phyloP scores from a whole-genome alignment of 2,113 vertebrate species.

The Centropus bengalensis region DNA sequence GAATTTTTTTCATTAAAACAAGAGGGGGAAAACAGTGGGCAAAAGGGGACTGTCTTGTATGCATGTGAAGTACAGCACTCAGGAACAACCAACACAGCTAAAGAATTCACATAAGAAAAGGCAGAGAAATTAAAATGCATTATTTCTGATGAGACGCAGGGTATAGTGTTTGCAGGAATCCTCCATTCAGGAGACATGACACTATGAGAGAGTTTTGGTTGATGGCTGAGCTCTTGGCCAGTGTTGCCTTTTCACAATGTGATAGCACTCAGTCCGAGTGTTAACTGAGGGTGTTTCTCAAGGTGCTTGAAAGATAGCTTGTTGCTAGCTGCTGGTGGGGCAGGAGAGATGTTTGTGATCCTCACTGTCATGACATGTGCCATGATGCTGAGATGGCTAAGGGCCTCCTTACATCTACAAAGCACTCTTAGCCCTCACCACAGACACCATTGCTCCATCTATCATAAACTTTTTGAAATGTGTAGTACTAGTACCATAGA shows the following conservation, averaged over 20 bases:
- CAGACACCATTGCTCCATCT: neutral
- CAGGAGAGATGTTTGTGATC: neutral
- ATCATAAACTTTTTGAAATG: neutral
- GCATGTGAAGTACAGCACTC: neutral
- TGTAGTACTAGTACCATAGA: neutral
- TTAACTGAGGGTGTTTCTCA: neutral
- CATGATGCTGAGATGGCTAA: neutral
- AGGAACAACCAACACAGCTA: neutral
- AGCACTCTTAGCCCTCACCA: neutral
- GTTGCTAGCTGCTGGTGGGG: neutral
- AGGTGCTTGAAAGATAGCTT: neutral
- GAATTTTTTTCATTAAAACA: neutral
- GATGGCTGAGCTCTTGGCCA: neutral
- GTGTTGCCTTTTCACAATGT: neutral
- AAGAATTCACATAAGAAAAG: neutral
- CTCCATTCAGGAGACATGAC: neutral
- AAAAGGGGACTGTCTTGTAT: neutral
- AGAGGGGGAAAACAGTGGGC: neutral
- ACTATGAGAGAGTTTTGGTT: neutral
- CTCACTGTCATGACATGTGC: neutral
- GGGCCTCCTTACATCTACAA: neutral
- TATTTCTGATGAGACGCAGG: neutral
- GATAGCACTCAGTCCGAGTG: neutral
- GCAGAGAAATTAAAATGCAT: neutral
- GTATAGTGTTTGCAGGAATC: neutral